Evolutionary conservation across 1,140 invertebrate genomes (phyloP).

Genomic region (Diachasma alloeum): DNA sequence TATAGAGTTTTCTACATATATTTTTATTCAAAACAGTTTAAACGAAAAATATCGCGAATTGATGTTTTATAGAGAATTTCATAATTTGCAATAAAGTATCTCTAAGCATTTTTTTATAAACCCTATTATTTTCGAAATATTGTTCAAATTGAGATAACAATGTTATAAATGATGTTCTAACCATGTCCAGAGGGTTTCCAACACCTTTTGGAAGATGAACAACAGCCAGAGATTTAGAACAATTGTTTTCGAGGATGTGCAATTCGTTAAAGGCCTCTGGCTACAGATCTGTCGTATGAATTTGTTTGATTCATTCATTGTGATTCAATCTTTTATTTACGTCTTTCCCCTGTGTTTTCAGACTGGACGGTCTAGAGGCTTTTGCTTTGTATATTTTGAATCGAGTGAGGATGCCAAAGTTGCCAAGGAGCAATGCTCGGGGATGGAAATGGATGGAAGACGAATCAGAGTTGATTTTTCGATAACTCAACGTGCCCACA

Average conservation of each 20-base stretch:
- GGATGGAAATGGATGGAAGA: conserved; percentile 93
- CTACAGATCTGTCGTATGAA: conserved; percentile 27
- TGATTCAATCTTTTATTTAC: neutral
- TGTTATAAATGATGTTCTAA: too few relatives aligned
- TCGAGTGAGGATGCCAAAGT: conserved; percentile 88
- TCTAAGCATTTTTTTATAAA: too few relatives aligned
- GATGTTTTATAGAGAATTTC: too few relatives aligned
- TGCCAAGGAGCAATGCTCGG: conserved; percentile 92
- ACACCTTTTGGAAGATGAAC: conserved; percentile 44
- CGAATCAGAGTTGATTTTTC: conserved; percentile 96
- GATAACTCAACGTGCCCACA: conserved; percentile 96
- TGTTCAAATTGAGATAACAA: too few relatives aligned
- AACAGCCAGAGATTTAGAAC: conserved; percentile 58
- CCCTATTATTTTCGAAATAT: too few relatives aligned
- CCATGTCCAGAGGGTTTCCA: neutral
- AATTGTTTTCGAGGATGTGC: conserved; percentile 44
- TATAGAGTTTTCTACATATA: too few relatives aligned
- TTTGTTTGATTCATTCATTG: too few relatives aligned
- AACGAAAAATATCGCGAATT: too few relatives aligned
- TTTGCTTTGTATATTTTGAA: conserved; percentile 97
- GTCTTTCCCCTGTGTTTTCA: conserved; percentile 56
- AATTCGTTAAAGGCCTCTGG: conserved; percentile 60
- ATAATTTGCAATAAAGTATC: too few relatives aligned
- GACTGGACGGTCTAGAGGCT: conserved; percentile 92
- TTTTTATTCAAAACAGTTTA: too few relatives aligned